Conservation (phyloP, 2,797 vertebrate genomes). For the Labeo calbasu region DNA sequence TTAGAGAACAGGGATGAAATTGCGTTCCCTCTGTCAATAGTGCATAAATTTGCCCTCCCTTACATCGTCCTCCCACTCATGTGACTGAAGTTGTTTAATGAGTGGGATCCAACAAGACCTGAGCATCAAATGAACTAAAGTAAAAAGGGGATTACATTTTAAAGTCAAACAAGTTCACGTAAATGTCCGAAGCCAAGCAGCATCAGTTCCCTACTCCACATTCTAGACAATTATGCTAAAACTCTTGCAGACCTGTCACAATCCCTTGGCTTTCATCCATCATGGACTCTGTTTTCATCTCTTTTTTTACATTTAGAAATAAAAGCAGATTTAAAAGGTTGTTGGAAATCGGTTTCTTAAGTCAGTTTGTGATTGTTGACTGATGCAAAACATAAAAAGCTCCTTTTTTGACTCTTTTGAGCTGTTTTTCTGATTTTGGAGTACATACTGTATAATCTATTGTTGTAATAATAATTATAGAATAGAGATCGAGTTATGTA, state of each 20-base stretch:
- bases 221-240: neutral
- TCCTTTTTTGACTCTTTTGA: neutral
- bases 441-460: neutral
- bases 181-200: neutral
- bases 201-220: neutral
- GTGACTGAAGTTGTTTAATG: constrained; percentile 41
- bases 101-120: constrained; percentile 21
- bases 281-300: neutral
- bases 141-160: neutral
- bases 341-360: neutral
- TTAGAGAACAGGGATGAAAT: constrained; percentile 52
- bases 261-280: constrained; percentile 9
- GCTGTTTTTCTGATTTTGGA: neutral
- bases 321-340: neutral
- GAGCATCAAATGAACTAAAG: constrained; percentile 20
- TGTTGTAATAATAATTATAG: neutral
- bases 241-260: neutral
- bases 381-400: neutral
- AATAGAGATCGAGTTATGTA: neutral
- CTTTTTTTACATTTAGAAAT: neutral
- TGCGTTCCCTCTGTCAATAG: constrained; percentile 50
- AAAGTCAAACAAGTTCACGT: neutral
- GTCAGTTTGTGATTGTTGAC: neutral
- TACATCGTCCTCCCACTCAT: constrained; percentile 35
- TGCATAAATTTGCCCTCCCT: constrained; percentile 47